Base-by-base conservation (phyloP, 35 echinoderm and acorn worm genomes). In the Anneissia japonica region DNA sequence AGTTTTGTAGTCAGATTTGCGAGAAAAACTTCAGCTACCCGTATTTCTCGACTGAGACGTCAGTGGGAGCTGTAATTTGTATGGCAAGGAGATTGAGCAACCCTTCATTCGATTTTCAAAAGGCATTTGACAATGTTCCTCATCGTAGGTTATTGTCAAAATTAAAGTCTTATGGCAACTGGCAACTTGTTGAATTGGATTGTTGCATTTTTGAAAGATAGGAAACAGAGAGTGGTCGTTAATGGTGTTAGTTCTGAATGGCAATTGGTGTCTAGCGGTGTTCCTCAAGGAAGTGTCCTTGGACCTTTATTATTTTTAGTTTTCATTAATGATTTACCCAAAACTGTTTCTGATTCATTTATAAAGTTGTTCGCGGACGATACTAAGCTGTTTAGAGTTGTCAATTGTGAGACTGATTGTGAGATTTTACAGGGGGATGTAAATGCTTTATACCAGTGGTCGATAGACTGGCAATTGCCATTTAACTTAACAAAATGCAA, bases 281-380 rank as follows among this genome's bases (percentile, higher is more conserved):
- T 86, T 26, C 85, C 85, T 30, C 85, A 86, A 78, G 85, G 85
- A 76, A 36, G 30, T 40, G 85, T 88, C 6, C 38, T 81, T 12
- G 77, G 87, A 11, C 78, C 77, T 23, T 11, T 64, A 72, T 34
- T 73, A 13, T 72, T 73, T 14, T 11, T 85, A 4, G 2, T 85
- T 3, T 73, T 11, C 30, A 75, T 32, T 32, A 75, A 75, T 23
- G 31, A 43, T 14, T 14, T 64, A 19, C 51, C 51, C 2, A 23
- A 64, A 16, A n/a, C n/a, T n/a, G 51, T 64, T 1, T 2, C 26
- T 64, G n/a, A n/a, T n/a, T n/a, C n/a, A n/a, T n/a, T n/a, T n/a
- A n/a, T n/a, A n/a, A n/a, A n/a, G n/a, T 37, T 80, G 29, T 88
- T 88, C 55, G 86, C 78, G 3, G 77, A 88, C 72, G 87, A 88